Evolutionary conservation across 2,113 vertebrate species (phyloP).

Genomic region (Chloropsis hardwickii): DNA sequence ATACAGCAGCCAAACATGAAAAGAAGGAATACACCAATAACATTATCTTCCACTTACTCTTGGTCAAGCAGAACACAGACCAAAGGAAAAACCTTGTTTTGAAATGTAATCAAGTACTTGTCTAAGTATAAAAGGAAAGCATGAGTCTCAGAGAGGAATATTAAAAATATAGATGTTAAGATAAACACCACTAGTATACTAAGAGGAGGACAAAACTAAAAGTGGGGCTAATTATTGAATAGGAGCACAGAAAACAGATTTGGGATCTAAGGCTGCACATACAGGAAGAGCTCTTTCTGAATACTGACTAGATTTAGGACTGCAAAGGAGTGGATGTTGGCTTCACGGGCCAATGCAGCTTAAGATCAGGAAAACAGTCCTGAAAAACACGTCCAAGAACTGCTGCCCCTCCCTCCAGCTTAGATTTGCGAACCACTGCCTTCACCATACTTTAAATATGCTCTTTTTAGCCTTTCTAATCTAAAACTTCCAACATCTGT

Average conservation of each 20-base stretch:
- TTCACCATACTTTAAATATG: not conserved
- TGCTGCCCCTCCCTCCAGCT: not conserved
- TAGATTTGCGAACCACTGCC: not conserved
- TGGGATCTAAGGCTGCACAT: not conserved
- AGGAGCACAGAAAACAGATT: not conserved
- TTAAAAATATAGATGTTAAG: not conserved
- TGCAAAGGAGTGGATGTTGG: not conserved
- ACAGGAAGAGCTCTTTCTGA: not conserved
- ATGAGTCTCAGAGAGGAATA: not conserved
- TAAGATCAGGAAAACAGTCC: not conserved
- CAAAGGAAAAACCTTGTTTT: not conserved
- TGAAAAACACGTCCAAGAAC: not conserved
- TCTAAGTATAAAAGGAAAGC: not conserved
- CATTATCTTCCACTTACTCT: not conserved
- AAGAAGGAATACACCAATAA: not conserved
- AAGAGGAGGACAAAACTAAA: not conserved
- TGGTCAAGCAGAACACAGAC: not conserved
- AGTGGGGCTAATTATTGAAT: not conserved
- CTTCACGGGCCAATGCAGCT: not conserved
- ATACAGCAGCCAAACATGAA: not conserved
- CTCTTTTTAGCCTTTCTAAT: not conserved
- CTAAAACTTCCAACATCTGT: accelerated
- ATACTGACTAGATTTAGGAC: not conserved
- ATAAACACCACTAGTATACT: not conserved
- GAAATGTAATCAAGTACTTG: not conserved